Evolutionary conservation across 2,113 vertebrate genomes (phyloP).

Genomic region (Megatriorchis doriae): DNA sequence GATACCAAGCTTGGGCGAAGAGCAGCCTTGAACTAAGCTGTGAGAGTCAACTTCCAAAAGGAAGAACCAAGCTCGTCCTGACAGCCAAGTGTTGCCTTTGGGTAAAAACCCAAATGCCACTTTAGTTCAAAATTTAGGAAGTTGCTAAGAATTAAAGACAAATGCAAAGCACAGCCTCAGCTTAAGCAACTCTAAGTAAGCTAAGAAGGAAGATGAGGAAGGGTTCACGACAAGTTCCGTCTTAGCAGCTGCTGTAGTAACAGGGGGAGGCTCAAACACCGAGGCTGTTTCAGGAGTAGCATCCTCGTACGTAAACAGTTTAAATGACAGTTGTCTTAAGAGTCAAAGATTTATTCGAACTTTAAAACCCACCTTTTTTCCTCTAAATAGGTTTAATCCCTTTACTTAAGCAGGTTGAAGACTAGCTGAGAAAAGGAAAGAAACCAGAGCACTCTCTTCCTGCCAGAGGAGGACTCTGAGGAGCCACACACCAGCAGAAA

Average conservation of each 20-base stretch:
- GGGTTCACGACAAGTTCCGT: neutral
- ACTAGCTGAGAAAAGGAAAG: neutral
- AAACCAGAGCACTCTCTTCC: neutral
- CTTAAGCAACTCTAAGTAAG: neutral
- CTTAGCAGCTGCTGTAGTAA: neutral
- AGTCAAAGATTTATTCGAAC: neutral
- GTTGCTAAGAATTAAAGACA: neutral
- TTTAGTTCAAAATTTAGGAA: neutral
- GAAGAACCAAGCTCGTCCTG: neutral
- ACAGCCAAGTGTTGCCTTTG: neutral
- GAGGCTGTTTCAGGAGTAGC: neutral
- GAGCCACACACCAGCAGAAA: neutral
- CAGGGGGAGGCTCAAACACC: neutral
- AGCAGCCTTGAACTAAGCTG: neutral
- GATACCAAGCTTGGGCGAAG: neutral
- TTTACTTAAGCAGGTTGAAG: neutral
- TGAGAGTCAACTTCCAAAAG: neutral
- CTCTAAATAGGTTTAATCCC: neutral
- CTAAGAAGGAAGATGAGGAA: neutral
- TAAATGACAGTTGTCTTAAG: neutral
- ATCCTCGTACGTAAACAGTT: neutral
- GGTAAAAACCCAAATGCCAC: neutral
- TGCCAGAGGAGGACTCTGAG: neutral
- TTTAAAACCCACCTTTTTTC: neutral
- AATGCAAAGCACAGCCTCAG: neutral